These are phyloP conservation scores for Parnassius smintheus DNA, from an alignment of 2,888 invertebrate species.

Conservation along the genomic window DNA sequence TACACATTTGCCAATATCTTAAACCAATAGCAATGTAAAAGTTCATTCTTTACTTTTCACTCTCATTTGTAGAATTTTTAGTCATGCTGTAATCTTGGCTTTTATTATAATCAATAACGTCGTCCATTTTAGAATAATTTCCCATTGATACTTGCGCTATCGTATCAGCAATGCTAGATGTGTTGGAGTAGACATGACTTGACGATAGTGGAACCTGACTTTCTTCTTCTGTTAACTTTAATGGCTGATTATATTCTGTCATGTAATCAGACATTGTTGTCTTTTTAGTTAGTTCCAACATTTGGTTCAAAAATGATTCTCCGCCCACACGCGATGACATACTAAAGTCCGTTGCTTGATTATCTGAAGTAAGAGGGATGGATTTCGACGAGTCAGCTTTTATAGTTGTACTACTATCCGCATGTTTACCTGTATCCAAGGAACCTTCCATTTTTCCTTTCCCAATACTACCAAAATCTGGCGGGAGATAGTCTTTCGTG, in stretches of 20 bases:
- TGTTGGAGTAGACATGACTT: constrained; percentile 65
- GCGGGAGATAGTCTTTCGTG: constrained; percentile 74
- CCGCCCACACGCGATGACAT: constrained; percentile 71
- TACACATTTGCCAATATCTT: too few species aligned
- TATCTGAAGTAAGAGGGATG: constrained; percentile 48
- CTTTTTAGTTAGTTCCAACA: constrained; percentile 77
- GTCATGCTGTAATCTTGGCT: constrained; percentile 63
- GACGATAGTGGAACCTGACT: constrained; percentile 70
- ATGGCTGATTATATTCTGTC: constrained; percentile 75
- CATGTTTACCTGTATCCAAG: constrained; percentile 62
- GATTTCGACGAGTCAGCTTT: constrained; percentile 74
- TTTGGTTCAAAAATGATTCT: constrained; percentile 76
- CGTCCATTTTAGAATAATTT: constrained; percentile 66
- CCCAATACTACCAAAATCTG: constrained; percentile 78
- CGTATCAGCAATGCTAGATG: constrained; percentile 66
- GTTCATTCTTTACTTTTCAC: constrained; percentile 24
- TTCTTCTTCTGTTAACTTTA: constrained; percentile 81
- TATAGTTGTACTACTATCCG: constrained; percentile 69
- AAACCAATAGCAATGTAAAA: background rate
- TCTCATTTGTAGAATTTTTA: constrained; percentile 51
- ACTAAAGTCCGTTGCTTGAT: constrained; percentile 69
- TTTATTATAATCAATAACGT: constrained; percentile 65
- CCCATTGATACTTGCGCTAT: constrained; percentile 71
- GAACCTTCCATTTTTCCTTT: constrained; percentile 74
- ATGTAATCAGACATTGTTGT: constrained; percentile 76